Evolutionary conservation across 2,888 invertebrate species (phyloP), one percentile per base, ranked within the genome.

Genomic region (Neoscelio sp.): DNA sequence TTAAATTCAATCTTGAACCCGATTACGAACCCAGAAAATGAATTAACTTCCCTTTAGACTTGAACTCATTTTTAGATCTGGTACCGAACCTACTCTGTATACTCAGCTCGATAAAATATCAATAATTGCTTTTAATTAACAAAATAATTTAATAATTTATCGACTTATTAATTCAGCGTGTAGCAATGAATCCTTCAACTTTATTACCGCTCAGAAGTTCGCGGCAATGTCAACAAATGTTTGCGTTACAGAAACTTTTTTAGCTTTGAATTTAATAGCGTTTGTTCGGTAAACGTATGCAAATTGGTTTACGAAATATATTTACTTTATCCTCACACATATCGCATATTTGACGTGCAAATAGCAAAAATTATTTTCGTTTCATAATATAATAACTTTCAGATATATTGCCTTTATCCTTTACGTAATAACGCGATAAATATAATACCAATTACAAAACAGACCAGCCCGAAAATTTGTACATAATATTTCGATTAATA

Each of bases 291-390:
- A 75, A 67, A 75, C 52, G 58, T 40, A 60, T 75, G 74, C 40
- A 75, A 75, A 75, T 75, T 67, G 67, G 74, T 65, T 75, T 60
- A 52, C 58, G 44, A 65, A 67, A 67, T 65, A 75, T 60, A 67
- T 75, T 75, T 48, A 65, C 58, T 65, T 65, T 74, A 33, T 74
- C 40, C 64, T 64, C 38, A 10, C 20, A 20, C 30, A 50, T 42
- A 5, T 3, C 44, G 44, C 20, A 8, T 5, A 18, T 50, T 42
- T 64, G 28, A 46, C 18, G 56, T 4, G 54, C 38, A 65, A 73
- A 64, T 46, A 52, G 46, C 28, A 20, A 60, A 62, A 62, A 62
- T 28, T 44, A 40, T 38, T 48, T 60, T 23, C 23, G 10, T 8
- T 15, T 18, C 26, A 70, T 40, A 38, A 58, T 38, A 33, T 56